Evolutionary conservation across 1,140 invertebrate species (phyloP).

Genomic region (Ephestia elutella): DNA sequence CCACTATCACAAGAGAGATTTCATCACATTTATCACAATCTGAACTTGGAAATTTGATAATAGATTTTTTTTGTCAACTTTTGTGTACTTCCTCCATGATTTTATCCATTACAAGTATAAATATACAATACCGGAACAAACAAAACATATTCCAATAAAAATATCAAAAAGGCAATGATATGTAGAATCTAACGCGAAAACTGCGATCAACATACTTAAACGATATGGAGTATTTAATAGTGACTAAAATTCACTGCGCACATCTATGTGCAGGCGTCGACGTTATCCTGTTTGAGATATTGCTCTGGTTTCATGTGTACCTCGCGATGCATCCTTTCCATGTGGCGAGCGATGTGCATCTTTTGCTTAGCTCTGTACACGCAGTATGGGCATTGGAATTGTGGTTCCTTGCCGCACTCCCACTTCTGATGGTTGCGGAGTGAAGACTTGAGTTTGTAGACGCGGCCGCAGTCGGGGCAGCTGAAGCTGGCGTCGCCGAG

Average conservation of each 20-base stretch:
- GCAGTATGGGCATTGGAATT: constrained; percentile 88
- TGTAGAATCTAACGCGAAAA: constrained; percentile 8
- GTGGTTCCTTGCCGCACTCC: constrained; percentile 90
- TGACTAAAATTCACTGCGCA: constrained; percentile 20
- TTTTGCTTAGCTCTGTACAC: constrained; percentile 88
- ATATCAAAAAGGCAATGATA: constrained; percentile 12
- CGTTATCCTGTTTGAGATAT: constrained; percentile 67
- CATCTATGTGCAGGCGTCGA: constrained; percentile 70
- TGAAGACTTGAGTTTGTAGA: constrained; percentile 89
- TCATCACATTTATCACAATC: constrained; percentile 68
- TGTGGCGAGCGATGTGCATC: constrained; percentile 89
- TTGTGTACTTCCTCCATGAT: constrained; percentile 8
- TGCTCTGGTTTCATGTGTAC: constrained; percentile 73
- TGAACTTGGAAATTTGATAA: constrained; percentile 30
- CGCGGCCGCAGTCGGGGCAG: constrained; percentile 85
- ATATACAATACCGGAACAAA: constrained; percentile 7
- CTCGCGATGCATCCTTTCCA: constrained; percentile 90
- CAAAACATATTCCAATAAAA: constrained; percentile 10
- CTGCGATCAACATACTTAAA: constrained; percentile 4
- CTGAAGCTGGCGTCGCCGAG: constrained; percentile 78
- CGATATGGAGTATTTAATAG: constrained; percentile 27
- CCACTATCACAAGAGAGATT: constrained; percentile 67
- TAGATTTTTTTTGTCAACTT: constrained; percentile 15
- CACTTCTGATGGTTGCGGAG: constrained; percentile 90
- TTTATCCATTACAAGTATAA: not conserved